Evolutionary conservation across 2,113 vertebrate genomes (phyloP), one percentile per base, ranked within the genome.

Genomic region (Centropus unirufus): DNA sequence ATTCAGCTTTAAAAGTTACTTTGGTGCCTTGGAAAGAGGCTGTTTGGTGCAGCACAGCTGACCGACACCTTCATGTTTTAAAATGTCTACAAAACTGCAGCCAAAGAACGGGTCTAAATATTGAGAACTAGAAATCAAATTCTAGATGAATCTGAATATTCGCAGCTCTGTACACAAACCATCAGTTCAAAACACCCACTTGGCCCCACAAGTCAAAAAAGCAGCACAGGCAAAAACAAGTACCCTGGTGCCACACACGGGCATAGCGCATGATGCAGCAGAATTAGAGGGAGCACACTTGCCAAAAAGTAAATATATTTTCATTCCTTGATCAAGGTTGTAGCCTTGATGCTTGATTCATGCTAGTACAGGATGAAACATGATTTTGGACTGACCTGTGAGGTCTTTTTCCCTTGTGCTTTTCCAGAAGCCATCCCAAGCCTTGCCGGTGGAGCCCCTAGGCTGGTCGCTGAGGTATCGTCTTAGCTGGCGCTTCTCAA

Each of bases 351-450:
- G 27, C 9, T 36, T 10, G 11, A 3, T 40, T 69, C 52, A 19
- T 30, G 34, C 4, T 40, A 36, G 36, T 9, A 32, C 1, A 2
- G 42, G 66, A n/a, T 19, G 15, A 5, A 80, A 58, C 30, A 26
- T 11, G 30, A 29, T 57, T n/a, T 36, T 4, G 69, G 51, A 93
- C 96, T 96, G 89, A 99, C 98, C 98, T 98, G 98, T 96, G 18
- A 98, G 97, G 64, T 97, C 95, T 81, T 97, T 97, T 94, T 98
- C 98, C 91, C 98, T 97, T 67, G 98, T 63, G 1, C 97, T 98
- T 94, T 94, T 99, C 98, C 99, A 98, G 98, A 99, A 98, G 75
- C 94, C 93, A 5, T 98, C 98, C 98, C 98, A 98, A 16, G 97
- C 98, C 92, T 96, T 98, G 97, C 98, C 96, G 93, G 96, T 94